Percentiles rank a stretch among this genome's conserved stretches.
phyloP scores from a whole-genome alignment of 2,888 invertebrate genomes.

The Hyposoter dolosus region DNA sequence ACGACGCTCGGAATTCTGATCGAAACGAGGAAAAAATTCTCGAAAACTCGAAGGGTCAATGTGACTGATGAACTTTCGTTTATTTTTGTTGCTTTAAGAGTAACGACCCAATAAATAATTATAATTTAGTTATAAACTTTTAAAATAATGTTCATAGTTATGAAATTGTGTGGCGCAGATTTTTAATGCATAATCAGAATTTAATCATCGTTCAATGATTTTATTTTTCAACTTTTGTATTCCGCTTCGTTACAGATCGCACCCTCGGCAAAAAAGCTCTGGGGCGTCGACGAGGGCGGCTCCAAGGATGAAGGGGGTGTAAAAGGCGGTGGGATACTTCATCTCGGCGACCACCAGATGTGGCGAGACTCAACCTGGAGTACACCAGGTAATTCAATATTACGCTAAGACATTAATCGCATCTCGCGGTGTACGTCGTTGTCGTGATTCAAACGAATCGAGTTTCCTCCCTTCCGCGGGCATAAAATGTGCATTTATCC shows the following conservation, averaged over 20 bases:
- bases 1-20: constrained; percentile 5
- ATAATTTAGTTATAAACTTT: neutral
- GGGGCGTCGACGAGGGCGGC: constrained; percentile 89
- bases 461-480: neutral
- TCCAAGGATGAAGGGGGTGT: constrained; percentile 89
- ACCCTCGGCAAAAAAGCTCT: constrained; percentile 96
- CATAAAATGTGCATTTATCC: neutral
- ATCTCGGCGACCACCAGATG: constrained; percentile 93
- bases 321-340: constrained; percentile 91
- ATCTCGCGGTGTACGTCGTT: constrained; percentile 6
- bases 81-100: neutral
- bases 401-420: constrained; percentile 27
- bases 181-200: neutral
- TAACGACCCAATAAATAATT: constrained; percentile 21
- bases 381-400: constrained; percentile 89
- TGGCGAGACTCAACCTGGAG: constrained; percentile 98
- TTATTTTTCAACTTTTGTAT: constrained; percentile 71
- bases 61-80: constrained; percentile 31
- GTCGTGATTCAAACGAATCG: constrained; percentile 14
- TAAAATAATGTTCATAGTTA: constrained; percentile 2
- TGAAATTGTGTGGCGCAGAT: constrained; percentile 17
- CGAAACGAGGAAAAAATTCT: constrained; percentile 2
- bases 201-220: constrained; percentile 68
- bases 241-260: constrained; percentile 90
- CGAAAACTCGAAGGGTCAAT: constrained; percentile 22